phyloP scores from a whole-genome alignment of 2,113 vertebrate species.

The Ictalurus furcatus region DNA sequence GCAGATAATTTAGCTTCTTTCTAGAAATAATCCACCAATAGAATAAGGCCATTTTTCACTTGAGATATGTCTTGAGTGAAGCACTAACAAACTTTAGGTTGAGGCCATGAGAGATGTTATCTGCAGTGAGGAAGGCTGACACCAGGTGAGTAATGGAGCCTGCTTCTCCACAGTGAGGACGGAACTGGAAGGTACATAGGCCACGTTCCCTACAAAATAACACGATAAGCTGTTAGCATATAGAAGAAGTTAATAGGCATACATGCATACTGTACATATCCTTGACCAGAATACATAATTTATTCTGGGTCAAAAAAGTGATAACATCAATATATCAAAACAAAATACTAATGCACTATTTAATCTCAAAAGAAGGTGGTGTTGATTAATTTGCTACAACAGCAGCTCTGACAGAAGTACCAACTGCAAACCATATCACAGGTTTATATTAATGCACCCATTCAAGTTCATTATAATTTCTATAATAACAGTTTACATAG shows the following conservation, averaged over 20 bases:
- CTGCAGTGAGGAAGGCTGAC: conserved; percentile 92
- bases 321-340: neutral
- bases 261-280: neutral
- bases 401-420: neutral
- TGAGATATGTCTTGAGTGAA: neutral
- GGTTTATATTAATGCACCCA: neutral
- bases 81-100: conserved; percentile 91
- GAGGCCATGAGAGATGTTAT: conserved; percentile 97
- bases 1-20: neutral
- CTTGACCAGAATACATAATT: neutral
- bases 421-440: neutral
- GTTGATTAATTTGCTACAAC: neutral
- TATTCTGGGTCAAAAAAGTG: neutral
- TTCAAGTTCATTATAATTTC: neutral
- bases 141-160: conserved; percentile 97
- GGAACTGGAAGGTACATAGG: conserved; percentile 92
- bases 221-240: neutral
- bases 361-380: neutral
- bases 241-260: neutral
- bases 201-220: conserved; percentile 81
- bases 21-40: neutral
- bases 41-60: neutral
- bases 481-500: neutral
- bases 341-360: neutral
- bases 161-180: conserved; percentile 96